Evolutionary conservation across 2,113 vertebrate genomes (phyloP), one percentile per base, ranked within the genome.

Genomic region (Oreochromis aureus): DNA sequence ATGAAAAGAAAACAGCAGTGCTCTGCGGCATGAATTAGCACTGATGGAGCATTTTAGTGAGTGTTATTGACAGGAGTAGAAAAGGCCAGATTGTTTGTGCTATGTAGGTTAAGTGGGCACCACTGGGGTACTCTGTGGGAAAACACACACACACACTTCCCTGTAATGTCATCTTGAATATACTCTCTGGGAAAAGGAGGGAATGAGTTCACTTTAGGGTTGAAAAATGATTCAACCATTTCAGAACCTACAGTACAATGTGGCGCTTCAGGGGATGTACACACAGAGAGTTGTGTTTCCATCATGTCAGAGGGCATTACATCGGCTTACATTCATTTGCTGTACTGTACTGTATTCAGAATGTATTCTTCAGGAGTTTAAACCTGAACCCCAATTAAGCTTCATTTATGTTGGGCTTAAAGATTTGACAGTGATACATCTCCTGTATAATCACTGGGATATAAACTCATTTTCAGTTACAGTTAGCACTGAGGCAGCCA

Each of bases 61-160:
- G 59, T 1, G 7, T 78, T 87, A 87, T 88, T 90, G 91, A 89
- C 89, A 82, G 71, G 48, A 81, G 53, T n/a, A 83, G 44, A 83
- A 90, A 84, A 59, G 81, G 41, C 36, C 85, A 69, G 83, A 81
- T 82, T 82, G 82, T 93, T 86, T 83, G 71, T 83, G 87, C 80
- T 86, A 89, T 92, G 86, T 88, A 87, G 91, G 92, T 85, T 91
- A 92, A 93, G 89, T 94, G 88, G 86, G 80, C 69, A 87, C 79
- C 32, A 6, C 61, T 85, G 82, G 85, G 36, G 10, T 48, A 22
- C 78, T 84, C 78, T 85, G 71, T 9, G 6, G 81, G 58, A 73
- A 73, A 73, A 58, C 15, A 58, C 61, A 87, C 27, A 87, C 27
- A 82, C 46, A 58, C 81, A 76, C 55, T 11, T 19, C 46, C 27